Percentiles rank a stretch among this genome's conserved stretches.
Conservation (phyloP, 2,113 vertebrate species). For the Datnioides undecimradiatus region DNA sequence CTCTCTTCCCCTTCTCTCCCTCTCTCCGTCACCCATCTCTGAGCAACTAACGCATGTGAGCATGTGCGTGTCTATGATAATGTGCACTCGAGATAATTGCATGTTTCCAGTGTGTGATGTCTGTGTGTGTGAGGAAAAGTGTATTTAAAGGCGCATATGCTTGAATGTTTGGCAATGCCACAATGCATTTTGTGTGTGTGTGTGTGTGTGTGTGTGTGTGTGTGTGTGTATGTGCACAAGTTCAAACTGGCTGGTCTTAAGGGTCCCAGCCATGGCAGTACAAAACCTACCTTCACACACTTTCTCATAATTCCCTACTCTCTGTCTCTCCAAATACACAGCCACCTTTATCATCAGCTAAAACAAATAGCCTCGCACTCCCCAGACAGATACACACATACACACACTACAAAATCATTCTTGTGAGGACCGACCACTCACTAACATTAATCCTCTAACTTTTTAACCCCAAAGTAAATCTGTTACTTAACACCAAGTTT, state of each 20-base stretch:
- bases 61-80: not conserved
- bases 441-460: conserved; percentile 18
- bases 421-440: conserved; percentile 28
- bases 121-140: not conserved
- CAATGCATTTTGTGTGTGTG: not conserved
- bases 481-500: not conserved
- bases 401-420: conserved; percentile 12
- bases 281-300: conserved; percentile 47
- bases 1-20: too few species aligned
- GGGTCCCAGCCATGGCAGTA: conserved; percentile 36
- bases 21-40: not conserved
- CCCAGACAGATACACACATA: conserved; percentile 33
- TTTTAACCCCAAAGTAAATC: not conserved
- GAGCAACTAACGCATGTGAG: not conserved
- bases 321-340: conserved; percentile 81
- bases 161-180: conserved; percentile 3
- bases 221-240: conserved; percentile 8
- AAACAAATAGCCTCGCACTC: conserved; percentile 77
- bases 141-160: not conserved
- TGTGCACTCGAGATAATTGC: not conserved
- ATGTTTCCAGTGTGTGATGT: conserved; percentile 3
- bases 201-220: conserved; percentile 11
- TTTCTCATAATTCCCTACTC: conserved; percentile 62
- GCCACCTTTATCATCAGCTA: conserved; percentile 79
- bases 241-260: conserved; percentile 1